Conservation (phyloP, 2,888 invertebrate species). For the Acleris emargana region DNA sequence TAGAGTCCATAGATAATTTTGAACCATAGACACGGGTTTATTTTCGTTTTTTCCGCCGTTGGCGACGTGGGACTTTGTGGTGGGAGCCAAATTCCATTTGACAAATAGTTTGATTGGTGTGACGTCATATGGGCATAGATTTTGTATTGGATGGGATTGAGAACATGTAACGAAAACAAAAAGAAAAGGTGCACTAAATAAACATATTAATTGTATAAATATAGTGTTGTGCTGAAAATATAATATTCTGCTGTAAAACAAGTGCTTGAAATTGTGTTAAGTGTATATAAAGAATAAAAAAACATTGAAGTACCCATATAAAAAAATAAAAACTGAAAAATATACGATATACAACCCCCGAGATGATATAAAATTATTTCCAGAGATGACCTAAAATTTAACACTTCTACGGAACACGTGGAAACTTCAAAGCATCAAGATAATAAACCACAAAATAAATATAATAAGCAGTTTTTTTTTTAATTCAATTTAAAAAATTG, state of each 20-base stretch:
- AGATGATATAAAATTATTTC: too few species aligned
- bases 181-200: conserved; percentile 83
- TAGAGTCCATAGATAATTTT: conserved; percentile 52
- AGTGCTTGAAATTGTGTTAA: background rate
- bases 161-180: conserved; percentile 83
- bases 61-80: conserved; percentile 81
- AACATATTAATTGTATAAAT: conserved; percentile 63
- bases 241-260: conserved; percentile 3
- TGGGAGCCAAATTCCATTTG: conserved; percentile 76
- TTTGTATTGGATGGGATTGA: conserved; percentile 79
- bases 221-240: conserved; percentile 41
- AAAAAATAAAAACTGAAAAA: background rate
- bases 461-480: too few species aligned
- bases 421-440: too few species aligned
- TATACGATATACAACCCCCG: too few species aligned
- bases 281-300: too few species aligned
- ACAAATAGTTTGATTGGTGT: conserved; percentile 56
- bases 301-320: background rate
- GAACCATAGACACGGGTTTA: conserved; percentile 50
- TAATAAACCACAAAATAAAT: too few species aligned
- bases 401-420: too few species aligned
- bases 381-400: too few species aligned
- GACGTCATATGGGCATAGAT: conserved; percentile 58
- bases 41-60: conserved; percentile 83
- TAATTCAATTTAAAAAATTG: too few species aligned